Percentiles rank a stretch among this genome's conserved stretches.
Conservation (phyloP, 2,113 vertebrate species). For the Limanda limanda region DNA sequence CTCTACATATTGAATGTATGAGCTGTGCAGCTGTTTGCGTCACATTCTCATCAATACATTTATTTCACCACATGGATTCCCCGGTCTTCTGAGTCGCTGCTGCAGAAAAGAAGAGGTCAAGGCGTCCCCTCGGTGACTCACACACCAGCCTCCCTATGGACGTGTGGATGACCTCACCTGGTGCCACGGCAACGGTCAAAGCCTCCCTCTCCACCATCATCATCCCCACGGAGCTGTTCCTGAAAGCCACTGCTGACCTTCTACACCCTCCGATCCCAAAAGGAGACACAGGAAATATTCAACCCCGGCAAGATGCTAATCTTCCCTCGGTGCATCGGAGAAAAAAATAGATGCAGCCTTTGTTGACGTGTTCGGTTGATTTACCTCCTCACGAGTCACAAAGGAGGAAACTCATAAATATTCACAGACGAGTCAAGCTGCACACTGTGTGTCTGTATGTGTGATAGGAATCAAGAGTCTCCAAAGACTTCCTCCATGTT, state of each 20-base stretch:
- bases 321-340: conserved; percentile 27
- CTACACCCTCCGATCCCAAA: conserved; percentile 15
- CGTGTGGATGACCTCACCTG: conserved; percentile 26
- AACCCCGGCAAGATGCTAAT: conserved; percentile 34
- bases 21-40: neutral
- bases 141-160: neutral
- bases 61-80: neutral
- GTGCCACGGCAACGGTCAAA: conserved; percentile 23
- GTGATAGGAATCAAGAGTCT: conserved; percentile 55
- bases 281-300: conserved; percentile 33
- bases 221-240: conserved; percentile 2
- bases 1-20: neutral
- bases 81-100: neutral
- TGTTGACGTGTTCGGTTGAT: conserved; percentile 42
- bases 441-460: conserved; percentile 27
- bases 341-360: conserved; percentile 29
- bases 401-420: conserved; percentile 59
- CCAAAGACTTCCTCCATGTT: conserved; percentile 41
- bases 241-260: conserved; percentile 29
- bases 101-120: conserved; percentile 21
- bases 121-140: conserved; percentile 36
- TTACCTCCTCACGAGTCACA: conserved; percentile 27
- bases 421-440: conserved; percentile 46
- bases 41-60: neutral
- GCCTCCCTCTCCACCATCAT: neutral